Conservation (phyloP, 2,888 invertebrate species). For the Mesochorus sp. region DNA sequence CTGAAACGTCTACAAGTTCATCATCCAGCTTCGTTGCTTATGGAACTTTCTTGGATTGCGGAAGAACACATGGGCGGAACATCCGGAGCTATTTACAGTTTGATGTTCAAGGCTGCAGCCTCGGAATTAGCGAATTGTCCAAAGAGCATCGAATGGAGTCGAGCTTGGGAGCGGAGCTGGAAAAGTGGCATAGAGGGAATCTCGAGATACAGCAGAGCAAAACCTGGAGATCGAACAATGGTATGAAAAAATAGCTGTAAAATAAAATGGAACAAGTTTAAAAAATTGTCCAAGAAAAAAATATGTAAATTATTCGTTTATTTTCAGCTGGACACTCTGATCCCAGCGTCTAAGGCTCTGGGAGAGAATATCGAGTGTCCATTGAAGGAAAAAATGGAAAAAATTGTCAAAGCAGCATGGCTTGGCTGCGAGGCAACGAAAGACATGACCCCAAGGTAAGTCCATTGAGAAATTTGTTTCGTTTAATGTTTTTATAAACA, state of each 20-base stretch:
- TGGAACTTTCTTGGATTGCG: conserved; percentile 85
- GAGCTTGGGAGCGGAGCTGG: conserved; percentile 84
- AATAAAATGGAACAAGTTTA: neutral
- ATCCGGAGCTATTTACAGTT: conserved; percentile 90
- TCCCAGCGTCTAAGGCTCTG: conserved; percentile 82
- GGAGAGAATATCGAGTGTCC: conserved; percentile 76
- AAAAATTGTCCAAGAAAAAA: neutral
- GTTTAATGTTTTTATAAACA: neutral
- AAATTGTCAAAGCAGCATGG: conserved; percentile 82
- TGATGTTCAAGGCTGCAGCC: conserved; percentile 88
- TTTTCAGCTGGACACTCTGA: conserved; percentile 84
- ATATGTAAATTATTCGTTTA: neutral
- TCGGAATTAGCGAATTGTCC: conserved; percentile 74
- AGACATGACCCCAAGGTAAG: conserved; percentile 84
- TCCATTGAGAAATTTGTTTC: conserved; percentile 13
- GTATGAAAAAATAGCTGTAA: conserved; percentile 78
- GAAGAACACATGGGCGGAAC: conserved; percentile 90
- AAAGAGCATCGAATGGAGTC: conserved; percentile 60
- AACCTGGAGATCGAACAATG: conserved; percentile 90
- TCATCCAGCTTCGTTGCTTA: conserved; percentile 82
- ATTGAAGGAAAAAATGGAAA: conserved; percentile 76
- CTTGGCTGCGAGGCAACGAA: conserved; percentile 83
- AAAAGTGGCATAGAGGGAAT: conserved; percentile 85
- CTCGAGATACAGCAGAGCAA: conserved; percentile 88
- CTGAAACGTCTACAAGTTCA: conserved; percentile 68